Evolutionary conservation across 2,113 vertebrate genomes (phyloP).

Genomic region (Muntiacus muntjak): DNA sequence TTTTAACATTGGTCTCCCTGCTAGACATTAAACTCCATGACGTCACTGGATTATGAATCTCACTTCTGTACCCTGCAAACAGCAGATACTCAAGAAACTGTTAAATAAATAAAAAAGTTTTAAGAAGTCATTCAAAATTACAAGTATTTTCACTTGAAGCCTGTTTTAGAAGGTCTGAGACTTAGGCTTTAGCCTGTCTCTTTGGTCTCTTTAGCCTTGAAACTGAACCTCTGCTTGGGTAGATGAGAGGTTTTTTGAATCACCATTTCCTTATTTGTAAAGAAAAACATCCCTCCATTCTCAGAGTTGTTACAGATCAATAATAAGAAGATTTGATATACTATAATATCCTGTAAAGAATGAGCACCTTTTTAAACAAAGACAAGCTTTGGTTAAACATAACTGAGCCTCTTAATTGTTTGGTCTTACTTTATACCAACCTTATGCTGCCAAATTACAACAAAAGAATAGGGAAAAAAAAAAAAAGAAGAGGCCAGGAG

Average conservation of each 20-base stretch:
- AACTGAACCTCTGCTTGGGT: not conserved
- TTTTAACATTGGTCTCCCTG: not conserved
- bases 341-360: not conserved
- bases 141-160: not conserved
- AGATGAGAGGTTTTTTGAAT: not conserved
- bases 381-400: not conserved
- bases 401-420: not conserved
- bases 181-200: not conserved
- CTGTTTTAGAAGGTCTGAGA: not conserved
- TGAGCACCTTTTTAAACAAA: not conserved
- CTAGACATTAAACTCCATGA: not conserved
- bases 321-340: not conserved
- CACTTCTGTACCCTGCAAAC: not conserved
- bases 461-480: not conserved
- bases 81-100: not conserved
- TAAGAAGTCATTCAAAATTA: not conserved
- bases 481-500: not conserved
- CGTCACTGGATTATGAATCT: not conserved
- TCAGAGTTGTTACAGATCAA: not conserved
- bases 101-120: not conserved
- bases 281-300: not conserved
- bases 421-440: conserved; percentile 10
- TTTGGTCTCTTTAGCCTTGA: not conserved
- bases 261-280: conserved; percentile 1
- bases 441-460: not conserved